phyloP scores from a whole-genome alignment of 2,113 vertebrate species.

The Mesitornis unicolor region DNA sequence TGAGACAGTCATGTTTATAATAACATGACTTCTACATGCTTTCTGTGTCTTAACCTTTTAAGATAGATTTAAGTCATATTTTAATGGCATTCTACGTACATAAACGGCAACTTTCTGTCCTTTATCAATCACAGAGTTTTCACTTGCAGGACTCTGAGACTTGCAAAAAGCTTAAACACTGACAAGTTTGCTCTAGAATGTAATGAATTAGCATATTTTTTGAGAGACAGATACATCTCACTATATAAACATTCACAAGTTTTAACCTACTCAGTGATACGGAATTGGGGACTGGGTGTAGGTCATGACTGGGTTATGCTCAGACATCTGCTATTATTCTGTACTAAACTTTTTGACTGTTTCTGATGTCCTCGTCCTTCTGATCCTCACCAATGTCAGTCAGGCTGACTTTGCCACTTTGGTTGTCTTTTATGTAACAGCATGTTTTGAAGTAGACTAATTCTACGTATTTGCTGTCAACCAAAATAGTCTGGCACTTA shows the following conservation, averaged over 20 bases:
- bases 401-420: not conserved
- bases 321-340: not conserved
- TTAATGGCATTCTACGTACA: not conserved
- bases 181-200: not conserved
- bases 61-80: not conserved
- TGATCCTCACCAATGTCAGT: not conserved
- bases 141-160: not conserved
- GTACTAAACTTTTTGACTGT: not conserved
- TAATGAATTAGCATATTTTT: not conserved
- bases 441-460: not conserved
- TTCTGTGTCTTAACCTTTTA: not conserved
- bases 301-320: not conserved
- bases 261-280: not conserved
- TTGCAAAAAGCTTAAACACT: not conserved
- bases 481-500: not conserved
- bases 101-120: not conserved
- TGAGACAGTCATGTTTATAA: not conserved
- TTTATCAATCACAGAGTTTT: not conserved
- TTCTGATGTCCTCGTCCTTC: not conserved
- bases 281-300: not conserved
- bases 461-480: not conserved
- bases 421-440: not conserved
- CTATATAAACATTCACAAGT: not conserved
- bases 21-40: not conserved
- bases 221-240: not conserved